Evolutionary conservation across 1,140 invertebrate genomes (phyloP).

Genomic region (Drosophila micromelanica): DNA sequence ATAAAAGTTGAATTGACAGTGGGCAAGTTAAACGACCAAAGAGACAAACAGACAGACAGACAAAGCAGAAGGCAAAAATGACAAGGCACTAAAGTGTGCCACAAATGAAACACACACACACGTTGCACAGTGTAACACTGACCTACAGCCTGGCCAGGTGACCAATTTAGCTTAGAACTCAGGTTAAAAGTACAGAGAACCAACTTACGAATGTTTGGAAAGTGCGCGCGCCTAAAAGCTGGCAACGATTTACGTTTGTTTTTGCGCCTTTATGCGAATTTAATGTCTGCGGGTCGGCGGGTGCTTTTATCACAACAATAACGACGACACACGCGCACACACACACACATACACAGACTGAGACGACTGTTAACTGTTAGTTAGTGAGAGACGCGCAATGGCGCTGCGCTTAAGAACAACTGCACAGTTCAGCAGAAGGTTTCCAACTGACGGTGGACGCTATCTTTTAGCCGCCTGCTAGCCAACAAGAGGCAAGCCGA

Average conservation of each 20-base stretch:
- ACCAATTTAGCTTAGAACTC: slow-evolving; percentile 32
- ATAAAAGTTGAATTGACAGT: slow-evolving; percentile 62
- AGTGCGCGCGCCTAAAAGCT: slow-evolving; percentile 41
- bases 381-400: slow-evolving; percentile 30
- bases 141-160: slow-evolving; percentile 67
- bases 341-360: slow-evolving; percentile 2
- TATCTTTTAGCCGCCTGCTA: slow-evolving; percentile 50
- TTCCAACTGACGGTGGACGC: slow-evolving; percentile 62
- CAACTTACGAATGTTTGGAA: slow-evolving; percentile 33
- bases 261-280: slow-evolving; percentile 48
- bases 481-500: slow-evolving; percentile 14
- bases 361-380: slow-evolving; percentile 41
- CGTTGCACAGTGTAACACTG: slow-evolving; percentile 65
- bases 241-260: slow-evolving; percentile 41
- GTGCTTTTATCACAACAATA: slow-evolving; percentile 44
- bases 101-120: slow-evolving; percentile 31
- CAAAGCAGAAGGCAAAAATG: slow-evolving; percentile 18
- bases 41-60: slow-evolving; percentile 17
- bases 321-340: slow-evolving; percentile 9
- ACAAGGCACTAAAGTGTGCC: slow-evolving; percentile 66
- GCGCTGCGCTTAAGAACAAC: slow-evolving; percentile 59
- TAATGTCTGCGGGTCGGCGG: slow-evolving; percentile 35
- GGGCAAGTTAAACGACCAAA: slow-evolving; percentile 38
- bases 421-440: slow-evolving; percentile 72
- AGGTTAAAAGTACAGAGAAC: not conserved